Evolutionary conservation across 2,888 invertebrate genomes (phyloP), one percentile per base, ranked within the genome.

Genomic region (Opisthograptis luteolata): DNA sequence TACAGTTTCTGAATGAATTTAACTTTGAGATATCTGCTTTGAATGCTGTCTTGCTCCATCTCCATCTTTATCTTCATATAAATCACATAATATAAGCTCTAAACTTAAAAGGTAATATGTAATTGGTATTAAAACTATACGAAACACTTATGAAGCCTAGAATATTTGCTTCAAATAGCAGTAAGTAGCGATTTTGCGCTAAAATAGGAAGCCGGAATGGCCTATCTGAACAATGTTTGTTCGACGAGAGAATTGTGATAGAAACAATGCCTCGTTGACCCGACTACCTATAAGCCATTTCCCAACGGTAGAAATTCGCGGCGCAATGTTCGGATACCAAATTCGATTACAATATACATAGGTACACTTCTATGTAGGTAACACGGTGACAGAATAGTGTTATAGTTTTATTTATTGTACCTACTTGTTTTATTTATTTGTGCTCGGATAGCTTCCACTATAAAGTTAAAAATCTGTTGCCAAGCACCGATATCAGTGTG

Each of bases 1-100:
- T 66, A 67, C 71, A 68, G 68, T 71, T 77, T 77, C 73, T 71
- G 62, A 69, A 71, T 68, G 67, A 44, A 61, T 44, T 55, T 55
- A 51, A 54, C 61, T 58, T 43, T 6, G 36, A 40, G 9, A 36
- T 17, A 12, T 41, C 25, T 13, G 28, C 22, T 48, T 53, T 30
- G 42, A 47, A 46, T 35, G 35, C 14, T 46, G 36, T 48, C 40
- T 46, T 20, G 34, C 43, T 42, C 12, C 37, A 17, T 17, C 9
- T 27, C 17, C 13, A n/a, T n/a, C n/a, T n/a, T n/a, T 17, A 12
- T 34, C 7, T 30, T 7, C 3, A 30, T 14, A 14, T 5, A 27
- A 6, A 3, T 27, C 10, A 24, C 2, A 24, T 6, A 8, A 8
- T 24, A 24, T 10, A 10, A 27, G 10, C 2, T 24, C n/a, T 24